phyloP scores from a whole-genome alignment of 2,113 vertebrate genomes.

The Telmatochromis brachygnathus region DNA sequence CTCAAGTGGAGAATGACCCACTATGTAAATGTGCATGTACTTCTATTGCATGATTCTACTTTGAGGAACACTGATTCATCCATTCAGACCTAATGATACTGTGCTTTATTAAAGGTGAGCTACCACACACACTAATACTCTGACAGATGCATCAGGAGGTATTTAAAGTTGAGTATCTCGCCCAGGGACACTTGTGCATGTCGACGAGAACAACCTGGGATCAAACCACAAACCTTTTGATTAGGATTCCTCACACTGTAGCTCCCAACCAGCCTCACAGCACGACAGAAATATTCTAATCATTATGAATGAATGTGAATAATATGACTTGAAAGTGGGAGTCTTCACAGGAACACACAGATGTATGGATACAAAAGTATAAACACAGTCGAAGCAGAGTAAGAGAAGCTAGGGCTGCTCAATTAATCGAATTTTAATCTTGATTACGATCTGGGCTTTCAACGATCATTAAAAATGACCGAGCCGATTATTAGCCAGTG shows the following conservation, averaged over 20 bases:
- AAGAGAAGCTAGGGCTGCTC: not conserved
- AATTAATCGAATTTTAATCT: too few species aligned
- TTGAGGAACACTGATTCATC: not conserved
- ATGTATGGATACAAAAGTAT: not conserved
- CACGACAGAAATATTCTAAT: not conserved
- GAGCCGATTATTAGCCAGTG: too few species aligned
- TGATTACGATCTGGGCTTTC: too few species aligned
- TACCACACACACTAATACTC: not conserved
- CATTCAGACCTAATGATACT: not conserved
- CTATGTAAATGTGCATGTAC: not conserved
- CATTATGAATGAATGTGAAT: not conserved
- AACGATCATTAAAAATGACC: too few species aligned
- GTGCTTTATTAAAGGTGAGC: not conserved
- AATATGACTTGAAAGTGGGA: not conserved
- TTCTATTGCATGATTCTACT: not conserved
- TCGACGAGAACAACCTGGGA: not conserved
- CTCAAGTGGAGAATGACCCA: not conserved
- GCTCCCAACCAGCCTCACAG: not conserved
- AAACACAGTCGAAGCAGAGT: not conserved
- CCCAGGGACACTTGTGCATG: not conserved
- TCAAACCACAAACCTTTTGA: not conserved
- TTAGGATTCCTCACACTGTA: accelerated
- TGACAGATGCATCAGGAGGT: not conserved
- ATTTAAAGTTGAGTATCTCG: not conserved
- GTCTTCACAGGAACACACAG: not conserved